Percentiles rank a stretch among this genome's conserved stretches.
Evolutionary conservation across 2,113 vertebrate species (phyloP).

Genomic region (Climacteris rufus): DNA sequence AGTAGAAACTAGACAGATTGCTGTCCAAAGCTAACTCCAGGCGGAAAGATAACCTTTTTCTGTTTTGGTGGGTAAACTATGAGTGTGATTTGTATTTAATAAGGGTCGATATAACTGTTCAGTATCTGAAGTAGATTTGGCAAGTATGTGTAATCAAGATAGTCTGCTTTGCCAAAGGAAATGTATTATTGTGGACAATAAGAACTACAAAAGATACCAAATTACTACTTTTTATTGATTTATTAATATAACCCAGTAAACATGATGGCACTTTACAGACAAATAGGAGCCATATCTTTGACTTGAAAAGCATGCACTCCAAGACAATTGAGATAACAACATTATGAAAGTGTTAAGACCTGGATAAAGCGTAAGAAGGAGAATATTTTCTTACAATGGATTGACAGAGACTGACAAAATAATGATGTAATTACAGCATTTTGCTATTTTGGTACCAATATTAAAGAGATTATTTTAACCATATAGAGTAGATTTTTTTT

Average conservation of each 20-base stretch:
- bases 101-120: background rate
- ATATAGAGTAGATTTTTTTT: background rate
- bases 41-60: background rate
- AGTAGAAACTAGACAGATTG: background rate
- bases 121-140: background rate
- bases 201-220: background rate
- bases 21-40: background rate
- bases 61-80: background rate
- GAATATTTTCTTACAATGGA: slow-evolving; percentile 33
- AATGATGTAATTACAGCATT: slow-evolving; percentile 64
- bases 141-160: background rate
- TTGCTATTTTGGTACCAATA: slow-evolving; percentile 59
- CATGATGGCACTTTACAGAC: background rate
- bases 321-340: slow-evolving; percentile 8
- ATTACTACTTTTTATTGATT: background rate
- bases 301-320: background rate
- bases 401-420: slow-evolving; percentile 70
- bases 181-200: background rate
- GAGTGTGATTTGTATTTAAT: background rate
- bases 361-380: slow-evolving; percentile 44
- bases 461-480: slow-evolving; percentile 34
- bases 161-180: background rate
- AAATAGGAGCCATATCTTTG: background rate
- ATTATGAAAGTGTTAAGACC: slow-evolving; percentile 48
- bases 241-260: background rate